These are phyloP conservation scores for Bujurquina vittata DNA, from an alignment of 2,113 vertebrate genomes.

Conservation along the genomic window DNA sequence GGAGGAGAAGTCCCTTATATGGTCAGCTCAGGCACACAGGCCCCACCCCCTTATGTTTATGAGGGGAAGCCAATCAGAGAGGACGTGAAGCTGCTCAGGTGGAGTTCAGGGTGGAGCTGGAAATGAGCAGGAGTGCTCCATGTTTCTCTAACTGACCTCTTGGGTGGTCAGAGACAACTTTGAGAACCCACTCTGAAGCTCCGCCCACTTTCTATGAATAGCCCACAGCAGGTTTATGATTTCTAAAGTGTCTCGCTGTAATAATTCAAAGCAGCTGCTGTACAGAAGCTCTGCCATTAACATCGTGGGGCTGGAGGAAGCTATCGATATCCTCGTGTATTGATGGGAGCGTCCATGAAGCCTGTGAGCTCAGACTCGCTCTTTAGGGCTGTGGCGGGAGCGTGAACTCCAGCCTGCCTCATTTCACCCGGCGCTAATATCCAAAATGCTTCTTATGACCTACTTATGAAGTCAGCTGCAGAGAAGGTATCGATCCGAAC, in stretches of 20 bases:
- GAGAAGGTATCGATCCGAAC: slow-evolving; percentile 73
- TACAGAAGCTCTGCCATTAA: background rate
- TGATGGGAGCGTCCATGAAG: slow-evolving; percentile 9
- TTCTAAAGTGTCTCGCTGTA: background rate
- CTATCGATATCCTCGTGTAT: slow-evolving; percentile 5
- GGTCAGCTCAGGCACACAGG: background rate
- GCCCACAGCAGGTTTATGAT: background rate
- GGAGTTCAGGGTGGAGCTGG: no score
- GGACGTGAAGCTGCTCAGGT: no score
- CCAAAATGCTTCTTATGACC: slow-evolving; percentile 77
- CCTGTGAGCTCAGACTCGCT: slow-evolving; percentile 1
- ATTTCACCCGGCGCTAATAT: slow-evolving; percentile 70
- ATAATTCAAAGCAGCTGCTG: slow-evolving; percentile 6
- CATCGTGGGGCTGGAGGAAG: background rate
- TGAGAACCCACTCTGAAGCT: no score
- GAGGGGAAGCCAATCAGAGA: background rate
- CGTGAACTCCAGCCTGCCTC: slow-evolving; percentile 74
- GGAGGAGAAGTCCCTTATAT: background rate
- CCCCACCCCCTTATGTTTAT: background rate
- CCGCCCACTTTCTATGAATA: background rate
- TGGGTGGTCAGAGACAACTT: no score
- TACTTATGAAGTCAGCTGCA: slow-evolving; percentile 76
- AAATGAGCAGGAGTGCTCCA: no score
- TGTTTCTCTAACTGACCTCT: no score
- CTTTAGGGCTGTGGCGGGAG: background rate